Percentiles rank a stretch among this genome's conserved stretches.
Evolutionary conservation across 2,797 vertebrate genomes (phyloP).

Genomic region (Gadopsis bispinosus): DNA sequence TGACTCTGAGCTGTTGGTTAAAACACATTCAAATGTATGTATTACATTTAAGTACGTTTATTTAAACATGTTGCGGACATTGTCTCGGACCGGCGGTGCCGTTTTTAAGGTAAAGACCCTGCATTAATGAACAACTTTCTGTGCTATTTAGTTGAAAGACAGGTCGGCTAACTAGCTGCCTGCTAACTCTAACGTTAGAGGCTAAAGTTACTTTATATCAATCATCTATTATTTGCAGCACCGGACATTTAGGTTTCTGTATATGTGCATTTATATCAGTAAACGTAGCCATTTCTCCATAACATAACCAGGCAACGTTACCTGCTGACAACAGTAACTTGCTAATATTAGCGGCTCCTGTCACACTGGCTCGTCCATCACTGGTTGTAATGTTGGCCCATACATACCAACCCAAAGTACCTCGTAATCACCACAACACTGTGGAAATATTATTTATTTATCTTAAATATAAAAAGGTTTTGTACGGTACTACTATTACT

Average conservation of each 20-base stretch:
- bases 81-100: not conserved
- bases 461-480: not conserved
- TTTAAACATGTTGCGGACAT: not conserved
- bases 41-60: accelerated
- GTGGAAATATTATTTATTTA: not conserved
- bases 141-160: not conserved
- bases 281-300: not conserved
- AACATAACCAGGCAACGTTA: not conserved
- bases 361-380: too few species aligned
- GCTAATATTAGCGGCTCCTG: not conserved
- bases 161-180: not conserved
- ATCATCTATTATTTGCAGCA: not conserved
- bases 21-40: not conserved
- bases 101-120: not conserved
- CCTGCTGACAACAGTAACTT: not conserved
- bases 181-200: not conserved
- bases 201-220: too few species aligned
- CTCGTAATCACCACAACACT: too few species aligned
- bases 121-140: not conserved
- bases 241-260: too few species aligned
- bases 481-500: too few species aligned
- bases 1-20: too few species aligned
- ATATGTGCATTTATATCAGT: too few species aligned
- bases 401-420: not conserved
- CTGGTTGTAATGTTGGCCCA: not conserved